phyloP scores from a whole-genome alignment of 2,888 invertebrate species.

The Bembecia ichneumoniformis region DNA sequence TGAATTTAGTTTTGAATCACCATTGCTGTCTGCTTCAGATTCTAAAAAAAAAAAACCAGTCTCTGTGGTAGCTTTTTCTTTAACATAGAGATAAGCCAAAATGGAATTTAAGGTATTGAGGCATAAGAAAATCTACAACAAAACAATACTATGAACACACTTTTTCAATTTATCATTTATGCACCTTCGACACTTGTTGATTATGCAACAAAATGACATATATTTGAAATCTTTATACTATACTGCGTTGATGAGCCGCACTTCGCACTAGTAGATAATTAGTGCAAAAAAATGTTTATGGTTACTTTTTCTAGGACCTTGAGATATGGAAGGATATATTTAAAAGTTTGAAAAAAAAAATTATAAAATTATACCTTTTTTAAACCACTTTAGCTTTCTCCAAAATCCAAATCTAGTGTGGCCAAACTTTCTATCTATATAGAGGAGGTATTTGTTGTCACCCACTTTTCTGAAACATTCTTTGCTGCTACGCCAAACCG shows the following conservation, averaged over 20 bases:
- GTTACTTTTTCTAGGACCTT: no score
- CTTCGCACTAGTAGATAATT: no score
- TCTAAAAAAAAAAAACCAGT: conserved; percentile 21
- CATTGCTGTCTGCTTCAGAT: conserved; percentile 40
- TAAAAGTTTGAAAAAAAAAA: not conserved
- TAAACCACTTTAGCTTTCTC: conserved; percentile 70
- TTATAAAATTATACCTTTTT: conserved; percentile 38
- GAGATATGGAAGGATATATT: not conserved
- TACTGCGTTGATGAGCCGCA: no score
- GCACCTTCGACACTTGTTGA: no score
- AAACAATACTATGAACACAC: no score
- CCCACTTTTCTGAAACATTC: conserved; percentile 50
- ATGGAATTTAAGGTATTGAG: not conserved
- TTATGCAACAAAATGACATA: no score
- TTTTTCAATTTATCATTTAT: no score
- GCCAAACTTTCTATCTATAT: conserved; percentile 72
- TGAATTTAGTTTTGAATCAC: conserved; percentile 48
- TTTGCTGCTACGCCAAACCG: conserved; percentile 58
- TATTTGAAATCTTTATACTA: no score
- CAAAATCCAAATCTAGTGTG: conserved; percentile 73
- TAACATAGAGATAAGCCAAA: not conserved
- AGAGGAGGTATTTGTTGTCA: conserved; percentile 56
- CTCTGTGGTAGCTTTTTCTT: no score
- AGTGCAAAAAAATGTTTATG: no score
- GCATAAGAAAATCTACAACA: no score